Evolutionary conservation across 2,888 invertebrate species (phyloP), one percentile per base, ranked within the genome.

Genomic region (Acanthacorydalis orientalis): DNA sequence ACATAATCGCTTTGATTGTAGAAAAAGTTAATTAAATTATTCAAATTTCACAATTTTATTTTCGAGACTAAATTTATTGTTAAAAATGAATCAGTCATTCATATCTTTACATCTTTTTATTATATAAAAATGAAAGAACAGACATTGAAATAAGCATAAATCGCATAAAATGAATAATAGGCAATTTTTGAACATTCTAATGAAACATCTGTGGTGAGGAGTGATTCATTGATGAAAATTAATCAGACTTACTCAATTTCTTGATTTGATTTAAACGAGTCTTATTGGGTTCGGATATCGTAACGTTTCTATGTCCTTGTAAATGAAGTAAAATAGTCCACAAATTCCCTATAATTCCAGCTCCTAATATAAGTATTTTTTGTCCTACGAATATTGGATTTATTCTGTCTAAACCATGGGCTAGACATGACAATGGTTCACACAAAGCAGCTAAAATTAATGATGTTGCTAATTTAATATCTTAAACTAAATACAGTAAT

Each of bases 271-370:
- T 64, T 32, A 75, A 56, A 15, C 77, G 63, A 1, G 59, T 53
- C 10, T 62, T 58, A 57, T 78, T 78, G 52, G 78, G 76, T 57
- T 83, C 83, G 1, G 78, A 78, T 6, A 83, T 69, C 0, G 78
- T 80, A 1, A 84, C 81, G 9, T 75, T 76, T 31, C 76, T 67
- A 55, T 80, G 78, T 0, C 83, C 83, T 40, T 78, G 77, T 7
- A 77, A 69, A 57, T 83, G 82, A 1, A 83, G 67, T 0, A 73
- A 61, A 1, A 73, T 72, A 1, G 75, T 63, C 81, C 82, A 83
- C 1, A 84, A 63, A 56, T 75, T 77, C 57, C 83, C 83, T 52
- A 83, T 82, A 43, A 83, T 82, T 1, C 83, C 83, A 46, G 82
- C 80, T 0, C 83, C 83, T 1, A 74, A 68, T 0, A 83, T 63